Evolutionary conservation across 2,888 invertebrate genomes (phyloP), one percentile per base, ranked within the genome.

Genomic region (Synergus japonicus): DNA sequence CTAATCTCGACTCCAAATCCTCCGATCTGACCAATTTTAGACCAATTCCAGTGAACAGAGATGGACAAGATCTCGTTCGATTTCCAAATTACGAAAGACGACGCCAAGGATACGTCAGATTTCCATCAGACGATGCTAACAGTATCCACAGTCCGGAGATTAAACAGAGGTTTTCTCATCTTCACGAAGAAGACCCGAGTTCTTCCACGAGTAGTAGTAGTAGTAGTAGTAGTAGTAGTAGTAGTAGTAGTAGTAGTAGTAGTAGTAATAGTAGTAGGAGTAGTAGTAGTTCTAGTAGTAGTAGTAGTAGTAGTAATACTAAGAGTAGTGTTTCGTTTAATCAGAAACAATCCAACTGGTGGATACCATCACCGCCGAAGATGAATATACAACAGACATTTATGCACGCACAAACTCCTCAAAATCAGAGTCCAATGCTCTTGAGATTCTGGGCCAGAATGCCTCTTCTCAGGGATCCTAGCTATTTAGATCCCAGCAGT

Each of bases 101-200:
- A n/a, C 78, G 82, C 2, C 81, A 86, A 5, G 81, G 83, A 15
- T 87, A 82, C 79, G 88, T 90, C 4, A 87, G 87, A 13, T 90
- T 91, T 66, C 90, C 90, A 0, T 88, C 88, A 8, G 89, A 89
- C 37, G 89, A 90, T 15, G 88, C 88, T 2, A 92, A 92, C 83
- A 91, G 91, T 78, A 90, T 91, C 78, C 90, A 90, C 79, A 86
- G 82, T 29, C 84, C 83, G 15, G 87, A 87, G 49, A 88, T 88
- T 78, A 91, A 91, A 76, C 87, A 89, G 8, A 85, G 86, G n/a
- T 79, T 84, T 49, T 84, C 87, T 0, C 86, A 87, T 65, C 69
- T 79, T 2, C 81, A 81, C 37, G 85, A 86, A 9, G 84, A 85
- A 4, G 69, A 73, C n/a, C 65, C 13, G 44, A 66, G 67, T 22